A percentile compares a stretch with the other conserved stretches of the same genome.
These are phyloP conservation scores for Tetranychus cinnabarinus DNA, from an alignment of 1,140 invertebrate species.

Conservation along the genomic window DNA sequence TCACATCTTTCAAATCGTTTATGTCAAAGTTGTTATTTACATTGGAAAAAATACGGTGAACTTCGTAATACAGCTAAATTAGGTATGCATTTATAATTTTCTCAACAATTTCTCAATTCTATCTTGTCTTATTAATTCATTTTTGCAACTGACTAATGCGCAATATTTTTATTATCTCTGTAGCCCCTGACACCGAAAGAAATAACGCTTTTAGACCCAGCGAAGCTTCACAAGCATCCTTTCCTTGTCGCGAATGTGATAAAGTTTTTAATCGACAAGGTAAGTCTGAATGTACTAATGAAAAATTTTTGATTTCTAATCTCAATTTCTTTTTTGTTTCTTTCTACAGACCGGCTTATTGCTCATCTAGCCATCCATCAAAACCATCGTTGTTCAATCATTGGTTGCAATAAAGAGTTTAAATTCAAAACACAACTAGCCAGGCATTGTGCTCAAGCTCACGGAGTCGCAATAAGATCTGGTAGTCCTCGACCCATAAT, in stretches of 20 bases:
- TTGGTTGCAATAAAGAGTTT: constrained; percentile 78
- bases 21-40: constrained; percentile 78
- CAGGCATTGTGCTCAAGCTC: constrained; percentile 70
- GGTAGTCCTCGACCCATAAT: constrained; percentile 80
- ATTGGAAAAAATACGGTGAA: constrained; percentile 97
- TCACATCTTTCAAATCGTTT: constrained; percentile 66
- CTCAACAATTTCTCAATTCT: too few species aligned
- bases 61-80: constrained; percentile 38
- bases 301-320: neutral
- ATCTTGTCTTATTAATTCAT: too few species aligned
- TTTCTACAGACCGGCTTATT: constrained; percentile 19
- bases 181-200: too few species aligned
- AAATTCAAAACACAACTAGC: constrained; percentile 72
- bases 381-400: constrained; percentile 62
- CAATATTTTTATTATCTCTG: too few species aligned
- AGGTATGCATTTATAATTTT: constrained; percentile 17
- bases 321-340: neutral
- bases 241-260: constrained; percentile 10
- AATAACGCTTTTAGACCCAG: neutral
- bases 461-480: constrained; percentile 37
- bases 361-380: constrained; percentile 36
- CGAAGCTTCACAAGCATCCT: neutral
- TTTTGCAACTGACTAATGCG: too few species aligned
- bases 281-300: constrained; percentile 8
- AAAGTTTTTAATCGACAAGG: constrained; percentile 19